Evolutionary conservation across 2,888 invertebrate species (phyloP).

Genomic region (Hydrotaea cyrtoneurina): DNA sequence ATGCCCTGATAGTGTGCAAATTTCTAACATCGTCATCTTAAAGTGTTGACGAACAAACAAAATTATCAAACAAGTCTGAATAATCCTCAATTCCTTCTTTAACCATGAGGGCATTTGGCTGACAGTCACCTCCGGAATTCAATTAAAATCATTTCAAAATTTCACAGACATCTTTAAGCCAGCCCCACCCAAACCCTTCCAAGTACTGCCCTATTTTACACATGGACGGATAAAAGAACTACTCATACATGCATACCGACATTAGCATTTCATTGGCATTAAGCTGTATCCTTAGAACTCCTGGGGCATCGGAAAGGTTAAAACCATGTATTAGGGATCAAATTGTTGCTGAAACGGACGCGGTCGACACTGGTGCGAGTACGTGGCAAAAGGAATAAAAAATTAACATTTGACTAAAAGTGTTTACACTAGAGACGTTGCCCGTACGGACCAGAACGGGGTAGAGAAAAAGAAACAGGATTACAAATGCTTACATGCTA

Average conservation of each 20-base stretch:
- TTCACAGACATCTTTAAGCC: background rate
- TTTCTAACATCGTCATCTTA: too few relatives aligned
- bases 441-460: background rate
- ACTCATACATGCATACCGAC: background rate
- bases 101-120: too few relatives aligned
- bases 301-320: constrained; percentile 38
- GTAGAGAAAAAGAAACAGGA: background rate
- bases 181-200: background rate
- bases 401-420: constrained; percentile 49
- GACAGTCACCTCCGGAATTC: too few relatives aligned
- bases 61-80: too few relatives aligned
- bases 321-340: constrained; percentile 41
- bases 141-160: too few relatives aligned
- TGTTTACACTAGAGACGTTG: background rate
- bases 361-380: too few relatives aligned
- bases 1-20: too few relatives aligned
- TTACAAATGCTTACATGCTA: constrained; percentile 31
- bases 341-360: constrained; percentile 35
- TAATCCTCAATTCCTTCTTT: too few relatives aligned
- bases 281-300: background rate
- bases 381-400: constrained; percentile 10
- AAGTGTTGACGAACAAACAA: too few relatives aligned
- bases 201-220: background rate
- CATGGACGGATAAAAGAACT: background rate
- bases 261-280: background rate